Evolutionary conservation across 2,797 vertebrate species (phyloP).

Genomic region (Darevskia nairensis): DNA sequence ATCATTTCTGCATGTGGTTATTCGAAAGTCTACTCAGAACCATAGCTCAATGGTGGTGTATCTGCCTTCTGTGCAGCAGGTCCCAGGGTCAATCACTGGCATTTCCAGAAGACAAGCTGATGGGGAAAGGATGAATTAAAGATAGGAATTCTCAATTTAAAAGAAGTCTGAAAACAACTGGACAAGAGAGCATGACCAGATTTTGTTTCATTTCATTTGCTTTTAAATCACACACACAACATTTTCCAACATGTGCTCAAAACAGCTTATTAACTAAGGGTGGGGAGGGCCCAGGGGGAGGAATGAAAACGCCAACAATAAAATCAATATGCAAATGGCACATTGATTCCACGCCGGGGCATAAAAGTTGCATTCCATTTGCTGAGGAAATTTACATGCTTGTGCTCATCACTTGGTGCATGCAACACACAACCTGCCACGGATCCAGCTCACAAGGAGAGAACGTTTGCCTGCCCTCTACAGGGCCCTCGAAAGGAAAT

Average conservation of each 20-base stretch:
- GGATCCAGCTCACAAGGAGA: too few species aligned
- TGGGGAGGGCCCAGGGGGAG: background rate
- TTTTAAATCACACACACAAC: background rate
- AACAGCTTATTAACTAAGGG: background rate
- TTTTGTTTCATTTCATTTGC: background rate
- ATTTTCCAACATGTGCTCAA: background rate
- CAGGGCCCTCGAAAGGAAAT: too few species aligned
- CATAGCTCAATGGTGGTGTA: too few species aligned
- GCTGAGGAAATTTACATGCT: background rate
- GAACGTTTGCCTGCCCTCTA: too few species aligned
- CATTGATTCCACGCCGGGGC: constrained; percentile 5
- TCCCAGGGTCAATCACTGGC: too few species aligned
- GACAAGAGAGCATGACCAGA: background rate
- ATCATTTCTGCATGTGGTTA: too few species aligned
- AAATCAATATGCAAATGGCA: constrained; percentile 24
- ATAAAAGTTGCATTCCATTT: background rate
- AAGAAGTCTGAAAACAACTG: background rate
- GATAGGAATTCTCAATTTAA: background rate
- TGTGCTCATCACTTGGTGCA: background rate
- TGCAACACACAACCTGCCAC: background rate
- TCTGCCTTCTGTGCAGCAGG: too few species aligned
- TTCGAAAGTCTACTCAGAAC: too few species aligned
- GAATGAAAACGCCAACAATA: background rate
- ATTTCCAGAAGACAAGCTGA: background rate
- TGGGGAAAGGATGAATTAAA: background rate